phyloP scores from a whole-genome alignment of 2,113 vertebrate species.

The Microtus ochrogaster region DNA sequence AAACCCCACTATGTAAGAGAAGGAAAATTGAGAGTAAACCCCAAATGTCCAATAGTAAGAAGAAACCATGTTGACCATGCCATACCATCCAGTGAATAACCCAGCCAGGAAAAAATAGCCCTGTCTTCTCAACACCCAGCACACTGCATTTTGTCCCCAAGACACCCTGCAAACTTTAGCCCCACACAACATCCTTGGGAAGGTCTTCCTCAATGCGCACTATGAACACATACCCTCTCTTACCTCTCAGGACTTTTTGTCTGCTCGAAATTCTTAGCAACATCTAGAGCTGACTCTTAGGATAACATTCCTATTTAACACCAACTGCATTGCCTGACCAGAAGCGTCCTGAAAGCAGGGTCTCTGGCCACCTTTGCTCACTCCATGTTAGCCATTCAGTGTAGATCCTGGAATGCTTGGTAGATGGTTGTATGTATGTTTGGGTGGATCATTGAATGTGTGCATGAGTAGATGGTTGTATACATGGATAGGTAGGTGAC shows the following conservation, averaged over 20 bases:
- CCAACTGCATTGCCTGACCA: not conserved
- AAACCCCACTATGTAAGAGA: not conserved
- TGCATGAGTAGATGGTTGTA: not conserved
- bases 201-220: not conserved
- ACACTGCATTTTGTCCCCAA: too few species aligned
- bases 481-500: not conserved
- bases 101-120: accelerated
- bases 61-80: accelerated
- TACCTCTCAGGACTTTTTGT: not conserved
- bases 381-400: not conserved
- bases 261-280: not conserved
- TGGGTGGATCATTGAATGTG: not conserved
- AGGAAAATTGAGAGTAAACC: not conserved
- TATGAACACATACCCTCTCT: not conserved
- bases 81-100: not conserved
- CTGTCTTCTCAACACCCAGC: too few species aligned
- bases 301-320: not conserved
- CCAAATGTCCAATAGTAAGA: not conserved
- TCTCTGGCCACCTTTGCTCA: not conserved
- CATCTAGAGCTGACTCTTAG: not conserved
- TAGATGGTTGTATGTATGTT: not conserved
- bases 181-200: not conserved
- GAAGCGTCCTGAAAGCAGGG: not conserved
- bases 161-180: not conserved
- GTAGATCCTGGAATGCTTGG: not conserved